These are phyloP conservation scores for Orcinus orca DNA, from an alignment of 2,113 vertebrate species.

Conservation along the genomic window DNA sequence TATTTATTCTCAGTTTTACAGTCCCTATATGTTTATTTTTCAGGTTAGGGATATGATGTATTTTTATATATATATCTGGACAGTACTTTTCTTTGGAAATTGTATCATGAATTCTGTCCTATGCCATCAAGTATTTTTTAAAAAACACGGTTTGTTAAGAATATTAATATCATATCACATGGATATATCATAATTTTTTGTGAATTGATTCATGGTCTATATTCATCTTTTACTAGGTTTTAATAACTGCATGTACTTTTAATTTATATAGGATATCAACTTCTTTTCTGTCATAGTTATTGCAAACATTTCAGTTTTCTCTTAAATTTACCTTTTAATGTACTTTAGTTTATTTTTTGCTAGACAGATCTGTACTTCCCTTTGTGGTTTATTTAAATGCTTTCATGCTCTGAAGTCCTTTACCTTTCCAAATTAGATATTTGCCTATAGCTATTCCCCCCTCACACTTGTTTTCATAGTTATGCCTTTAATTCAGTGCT, in stretches of 20 bases:
- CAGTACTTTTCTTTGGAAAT: neutral
- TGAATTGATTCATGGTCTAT: neutral
- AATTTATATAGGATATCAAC: neutral
- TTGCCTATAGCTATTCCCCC: neutral
- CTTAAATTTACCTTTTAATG: neutral
- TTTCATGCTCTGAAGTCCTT: neutral
- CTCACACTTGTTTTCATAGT: neutral
- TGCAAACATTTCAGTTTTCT: neutral
- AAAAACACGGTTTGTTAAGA: conserved; percentile 6
- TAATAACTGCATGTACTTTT: neutral
- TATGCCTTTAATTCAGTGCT: neutral
- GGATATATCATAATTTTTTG: neutral
- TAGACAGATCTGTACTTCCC: neutral
- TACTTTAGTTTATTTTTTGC: neutral
- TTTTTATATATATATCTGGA: neutral
- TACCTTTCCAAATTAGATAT: neutral
- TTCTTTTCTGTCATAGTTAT: neutral
- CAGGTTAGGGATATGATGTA: neutral
- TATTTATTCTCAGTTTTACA: neutral
- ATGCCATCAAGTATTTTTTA: neutral
- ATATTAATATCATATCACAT: neutral
- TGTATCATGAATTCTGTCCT: neutral
- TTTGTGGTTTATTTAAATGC: neutral
- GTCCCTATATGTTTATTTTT: neutral
- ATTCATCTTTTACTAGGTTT: neutral